phyloP scores from a whole-genome alignment of 1,140 invertebrate species.

The Lepidotrigona ventralis region DNA sequence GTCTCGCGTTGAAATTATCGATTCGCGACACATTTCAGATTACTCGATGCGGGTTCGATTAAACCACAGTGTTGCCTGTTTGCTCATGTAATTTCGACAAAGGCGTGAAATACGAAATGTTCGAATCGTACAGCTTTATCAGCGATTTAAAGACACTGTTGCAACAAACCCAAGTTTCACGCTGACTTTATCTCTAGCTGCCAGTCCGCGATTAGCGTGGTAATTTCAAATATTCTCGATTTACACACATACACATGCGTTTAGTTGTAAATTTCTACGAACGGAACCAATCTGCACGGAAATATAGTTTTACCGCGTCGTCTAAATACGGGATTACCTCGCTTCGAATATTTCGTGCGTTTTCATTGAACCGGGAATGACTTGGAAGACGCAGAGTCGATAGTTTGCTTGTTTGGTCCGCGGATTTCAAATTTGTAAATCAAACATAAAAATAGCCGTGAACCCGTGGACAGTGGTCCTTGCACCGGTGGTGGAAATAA shows the following conservation, averaged over 20 bases:
- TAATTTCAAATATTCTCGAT: background rate
- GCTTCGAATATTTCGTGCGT: background rate
- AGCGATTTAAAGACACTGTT: background rate
- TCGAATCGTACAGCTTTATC: slow-evolving; percentile 22
- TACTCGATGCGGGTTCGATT: slow-evolving; percentile 6
- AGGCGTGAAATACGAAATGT: slow-evolving; percentile 11
- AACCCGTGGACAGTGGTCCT: background rate
- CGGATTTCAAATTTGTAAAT: background rate
- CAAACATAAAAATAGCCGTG: background rate
- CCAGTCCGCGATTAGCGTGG: background rate
- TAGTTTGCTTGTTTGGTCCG: background rate
- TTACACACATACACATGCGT: background rate
- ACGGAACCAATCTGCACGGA: background rate
- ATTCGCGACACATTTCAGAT: background rate
- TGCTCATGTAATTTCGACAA: slow-evolving; percentile 30
- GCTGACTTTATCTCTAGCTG: background rate
- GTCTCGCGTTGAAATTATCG: background rate
- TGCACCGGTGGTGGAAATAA: background rate
- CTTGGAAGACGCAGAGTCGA: background rate
- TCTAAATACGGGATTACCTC: background rate
- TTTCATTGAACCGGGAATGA: background rate
- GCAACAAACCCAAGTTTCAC: background rate
- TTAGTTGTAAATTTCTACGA: background rate
- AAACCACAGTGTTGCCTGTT: slow-evolving; percentile 14
- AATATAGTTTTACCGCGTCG: background rate